Conservation (phyloP, 2,797 vertebrate species). For the Crypturellus tataupa region DNA sequence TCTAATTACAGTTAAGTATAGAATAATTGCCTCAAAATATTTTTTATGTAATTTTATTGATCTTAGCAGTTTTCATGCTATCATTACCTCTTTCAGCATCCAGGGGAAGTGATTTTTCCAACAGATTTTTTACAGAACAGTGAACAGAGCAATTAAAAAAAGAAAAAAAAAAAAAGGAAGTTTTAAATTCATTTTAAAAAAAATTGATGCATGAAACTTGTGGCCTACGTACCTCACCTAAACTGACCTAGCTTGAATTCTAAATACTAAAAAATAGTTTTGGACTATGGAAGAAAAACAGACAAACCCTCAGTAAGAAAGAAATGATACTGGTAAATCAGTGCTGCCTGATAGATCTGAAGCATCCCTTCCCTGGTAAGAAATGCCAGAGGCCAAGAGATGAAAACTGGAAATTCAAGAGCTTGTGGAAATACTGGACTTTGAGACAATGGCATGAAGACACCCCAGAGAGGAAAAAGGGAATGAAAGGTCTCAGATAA, state of each 20-base stretch:
- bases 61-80: not conserved
- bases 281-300: not conserved
- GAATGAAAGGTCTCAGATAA: not conserved
- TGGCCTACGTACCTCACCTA: accelerated
- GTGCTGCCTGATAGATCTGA: not conserved
- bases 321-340: not conserved
- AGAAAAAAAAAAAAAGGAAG: not conserved
- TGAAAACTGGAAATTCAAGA: not conserved
- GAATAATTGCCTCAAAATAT: not conserved
- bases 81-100: not conserved
- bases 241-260: not conserved
- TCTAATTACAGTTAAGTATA: not conserved
- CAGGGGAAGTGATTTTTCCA: not conserved
- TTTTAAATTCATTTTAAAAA: not conserved
- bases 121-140: not conserved
- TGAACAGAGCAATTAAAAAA: not conserved
- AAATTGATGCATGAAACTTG: not conserved
- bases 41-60: not conserved
- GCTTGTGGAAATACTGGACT: not conserved
- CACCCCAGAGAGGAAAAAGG: not conserved
- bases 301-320: not conserved
- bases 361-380: not conserved
- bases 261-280: not conserved
- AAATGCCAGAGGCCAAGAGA: not conserved
- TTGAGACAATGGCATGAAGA: not conserved